Evolutionary conservation across 2,113 vertebrate genomes (phyloP), one percentile per base, ranked within the genome.

Genomic region (Colius striatus): DNA sequence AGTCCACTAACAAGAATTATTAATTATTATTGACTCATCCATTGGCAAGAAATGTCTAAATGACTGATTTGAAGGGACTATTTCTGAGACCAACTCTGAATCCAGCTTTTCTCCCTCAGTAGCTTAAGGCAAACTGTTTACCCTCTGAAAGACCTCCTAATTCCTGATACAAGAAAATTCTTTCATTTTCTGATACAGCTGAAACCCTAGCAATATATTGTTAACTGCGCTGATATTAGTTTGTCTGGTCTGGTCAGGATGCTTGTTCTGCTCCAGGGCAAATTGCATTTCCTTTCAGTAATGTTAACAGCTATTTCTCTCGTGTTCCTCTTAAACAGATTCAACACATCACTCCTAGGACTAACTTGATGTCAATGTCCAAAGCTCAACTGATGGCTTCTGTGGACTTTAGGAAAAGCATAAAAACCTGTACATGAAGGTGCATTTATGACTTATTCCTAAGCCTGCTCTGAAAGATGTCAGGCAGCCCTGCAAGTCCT

Each of bases 211-310:
- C 70, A 89, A 89, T 87, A 66, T 79, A 76, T 87, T 54, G 84
- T 87, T 92, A 95, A 92, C 58, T 91, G 63, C 81, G 66, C 58
- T 91, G 41, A 11, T 79, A 91, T 89, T 58, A 79, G 71, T 82
- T 95, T 0, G 0, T 75, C 65, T 94, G 68, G n/a, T 53, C 80
- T 89, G 66, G 36, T 87, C 75, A 70, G 62, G 67, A 70, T 84
- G 47, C 78, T 75, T 62, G 45, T 65, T 89, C 50, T 72, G n/a
- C 67, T 95, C 36, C 77, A 91, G 92, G 71, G 36, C 71, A 95
- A 89, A 95, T 50, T 85, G 84, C 74, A 91, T 92, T 89, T 95
- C 62, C 73, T 38, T 30, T 87, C 92, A 75, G 30, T 91, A 87
- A 58, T 68, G n/a, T 91, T 91, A 76, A 80, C 66, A 85, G 55